Evolutionary conservation across 2,888 invertebrate genomes (phyloP), one percentile per base, ranked within the genome.

Genomic region (Drosophila emarginata): DNA sequence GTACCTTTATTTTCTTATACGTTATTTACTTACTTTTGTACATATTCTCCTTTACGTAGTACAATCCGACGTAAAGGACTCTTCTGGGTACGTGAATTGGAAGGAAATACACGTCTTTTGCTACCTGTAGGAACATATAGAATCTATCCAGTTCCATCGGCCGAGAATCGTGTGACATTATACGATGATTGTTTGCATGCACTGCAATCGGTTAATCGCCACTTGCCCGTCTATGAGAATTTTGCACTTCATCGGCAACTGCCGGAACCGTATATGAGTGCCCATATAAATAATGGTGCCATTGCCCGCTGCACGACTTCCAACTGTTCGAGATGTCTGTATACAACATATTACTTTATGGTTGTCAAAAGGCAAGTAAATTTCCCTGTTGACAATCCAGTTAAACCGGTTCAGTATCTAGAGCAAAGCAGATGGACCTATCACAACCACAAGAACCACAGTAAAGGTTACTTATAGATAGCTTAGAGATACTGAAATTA

Each of bases 291-390:
- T 50, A 90, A 90, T 70, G 91, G 91, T 9, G 88, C 91, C 61
- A 88, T 84, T 11, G 91, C 89, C n/a, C 80, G 90, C n/a, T 91
- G 91, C 75, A 88, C 91, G 7, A 74, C 81, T 15, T 78, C 79
- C 67, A 86, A 81, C 63, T 91, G 91, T 59, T 85, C 88, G 23
- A 83, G 89, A 58, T 88, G 88, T 14, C 67, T 91, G 50, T 91
- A 91, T 70, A 90, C 91, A 11, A 83, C 91, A 11, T 91, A 91
- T 72, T 91, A 91, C 78, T 90, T 91, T 71, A 88, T 91, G 88
- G 84, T 91, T 12, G 90, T 91, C 23, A 91, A 91, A 64, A 89
- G 91, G 91, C 91, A 63, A 75, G 88, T 64, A 15, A 12, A 11
- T 51, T 68, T 61, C 50, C 67, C 61, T 67, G 28, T 28, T 28